Base-by-base conservation (phyloP, 1,140 invertebrate genomes). In the Pteromalus puparum region DNA sequence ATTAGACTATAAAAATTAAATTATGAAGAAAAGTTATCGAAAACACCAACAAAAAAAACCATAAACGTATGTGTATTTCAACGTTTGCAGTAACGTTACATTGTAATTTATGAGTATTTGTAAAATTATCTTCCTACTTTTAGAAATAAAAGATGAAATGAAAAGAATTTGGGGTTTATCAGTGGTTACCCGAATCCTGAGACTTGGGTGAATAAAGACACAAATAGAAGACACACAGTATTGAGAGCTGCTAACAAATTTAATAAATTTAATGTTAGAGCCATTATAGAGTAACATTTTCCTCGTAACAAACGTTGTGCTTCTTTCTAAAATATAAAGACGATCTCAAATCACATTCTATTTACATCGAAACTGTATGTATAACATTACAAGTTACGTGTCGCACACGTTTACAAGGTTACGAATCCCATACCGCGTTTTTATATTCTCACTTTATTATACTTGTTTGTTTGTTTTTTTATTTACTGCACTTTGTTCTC, bases 191-290 rank as follows among this genome's bases (percentile, higher is more conserved):
- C 30, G 2, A 13, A 72, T 30, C 28, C 4, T 18, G 38, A 5
- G 67, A 18, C 12, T 74, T 21, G n/a, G 80, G 26, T 28, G 26
- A 15, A 74, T 28, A 10, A 75, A 7, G 26, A 76, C 26, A 46
- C 21, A 30, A 48, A 24, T 34, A 73, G 42, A 82, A 68, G 74
- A 76, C 18, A 61, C 18, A 76, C 21, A 65, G 7, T 24, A 80
- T 73, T 68, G 53, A 81, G 38, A 85, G 73, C 79, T 85, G 74
- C 84, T 85, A 85, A 82, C 80, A 85, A 82, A 82, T 85, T 85
- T 85, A 85, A 85, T 85, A 85, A 85, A 85, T 85, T 85, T 85
- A 85, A 85, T 85, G 80, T 85, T 79, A 85, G 80, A 82, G 80
- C 70, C 68, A 85, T 82, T 85, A 82, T 79, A 82, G 75, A 85